Evolutionary conservation across 2,888 invertebrate genomes (phyloP), one percentile per base, ranked within the genome.

Genomic region (Dusona sp.): DNA sequence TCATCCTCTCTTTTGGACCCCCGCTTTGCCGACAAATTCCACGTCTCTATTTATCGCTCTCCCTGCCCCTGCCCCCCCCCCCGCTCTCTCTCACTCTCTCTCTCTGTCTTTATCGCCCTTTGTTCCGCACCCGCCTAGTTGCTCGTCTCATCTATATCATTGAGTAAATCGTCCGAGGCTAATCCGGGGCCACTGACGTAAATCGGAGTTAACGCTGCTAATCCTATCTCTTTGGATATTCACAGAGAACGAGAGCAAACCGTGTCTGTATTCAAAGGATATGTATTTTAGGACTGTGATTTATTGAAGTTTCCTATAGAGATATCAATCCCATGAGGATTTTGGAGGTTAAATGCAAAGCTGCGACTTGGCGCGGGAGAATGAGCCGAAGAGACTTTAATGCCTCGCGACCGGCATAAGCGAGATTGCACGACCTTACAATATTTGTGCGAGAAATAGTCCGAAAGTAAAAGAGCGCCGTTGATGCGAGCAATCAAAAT

Each of bases 11-110:
- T 68, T 81, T 48, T 64, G 72, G 54, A 73, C 57, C 67, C 85
- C 79, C 85, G 77, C 61, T 78, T 85, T 72, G 72, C 85, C 84
- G 85, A 78, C 81, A 68, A 79, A 54, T 42, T 79, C 68, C 78
- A 78, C 51, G 38, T 78, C 78, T 67, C 65, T 78, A 67, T 72
- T 81, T 84, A 73, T 77, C 61, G 38, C 54, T 48, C 70, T 51
- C 57, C 61, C 36, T 61, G 36, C 54, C 61, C 19, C 19, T 11
- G 2, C 22, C 9, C 36, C n/a, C 36, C 22, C 4, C 33, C 38
- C 7, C 33, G 2, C 33, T 33, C 33, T 33, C 38, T 9, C 38
- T 9, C 6, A 0, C 38, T 9, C 38, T 9, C 38, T 38, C 38
- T 38, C 8, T 6, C 38, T 38, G 8, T 38, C 38, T 38, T 38